Percentiles rank a stretch among this genome's conserved stretches.
These are phyloP conservation scores for Campopleginae sp. DNA, from an alignment of 2,888 invertebrate species.

Conservation along the genomic window DNA sequence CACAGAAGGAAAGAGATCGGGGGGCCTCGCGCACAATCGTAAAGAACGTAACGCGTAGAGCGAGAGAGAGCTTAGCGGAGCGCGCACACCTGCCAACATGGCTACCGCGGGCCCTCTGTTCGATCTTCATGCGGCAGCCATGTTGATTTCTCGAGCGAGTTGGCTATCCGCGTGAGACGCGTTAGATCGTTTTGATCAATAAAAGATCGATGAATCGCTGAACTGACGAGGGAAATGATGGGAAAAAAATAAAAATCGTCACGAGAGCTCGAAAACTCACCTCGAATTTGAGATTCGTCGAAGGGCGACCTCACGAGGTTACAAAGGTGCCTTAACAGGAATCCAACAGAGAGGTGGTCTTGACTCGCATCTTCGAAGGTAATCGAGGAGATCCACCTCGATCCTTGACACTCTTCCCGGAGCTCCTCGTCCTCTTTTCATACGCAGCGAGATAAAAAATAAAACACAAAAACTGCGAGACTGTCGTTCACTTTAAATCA, in stretches of 20 bases:
- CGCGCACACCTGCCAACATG: slow-evolving; percentile 84
- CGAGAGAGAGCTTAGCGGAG: slow-evolving; percentile 53
- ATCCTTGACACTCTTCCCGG: slow-evolving; percentile 64
- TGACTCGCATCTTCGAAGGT: slow-evolving; percentile 70
- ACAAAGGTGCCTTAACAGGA: slow-evolving; percentile 60
- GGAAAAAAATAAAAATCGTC: not conserved
- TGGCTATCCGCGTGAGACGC: slow-evolving; percentile 61
- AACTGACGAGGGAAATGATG: not conserved
- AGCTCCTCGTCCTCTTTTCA: slow-evolving; percentile 28
- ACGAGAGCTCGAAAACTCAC: slow-evolving; percentile 60
- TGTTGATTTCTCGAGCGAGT: slow-evolving; percentile 81
- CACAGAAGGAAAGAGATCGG: slow-evolving; percentile 24
- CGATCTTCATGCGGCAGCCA: slow-evolving; percentile 80
- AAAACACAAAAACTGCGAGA: not conserved
- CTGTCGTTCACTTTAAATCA: slow-evolving; percentile 25
- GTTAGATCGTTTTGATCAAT: slow-evolving; percentile 43
- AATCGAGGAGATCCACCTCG: slow-evolving; percentile 69
- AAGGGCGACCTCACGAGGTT: slow-evolving; percentile 49
- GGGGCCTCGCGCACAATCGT: slow-evolving; percentile 51
- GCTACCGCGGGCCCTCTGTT: slow-evolving; percentile 83
- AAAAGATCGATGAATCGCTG: not conserved
- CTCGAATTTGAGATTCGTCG: slow-evolving; percentile 61
- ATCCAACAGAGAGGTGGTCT: slow-evolving; percentile 66
- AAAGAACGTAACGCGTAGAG: slow-evolving; percentile 62
- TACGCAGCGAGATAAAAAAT: not conserved